phyloP scores from a whole-genome alignment of 2,888 invertebrate genomes.

The Lasioglossum oenotherae region DNA sequence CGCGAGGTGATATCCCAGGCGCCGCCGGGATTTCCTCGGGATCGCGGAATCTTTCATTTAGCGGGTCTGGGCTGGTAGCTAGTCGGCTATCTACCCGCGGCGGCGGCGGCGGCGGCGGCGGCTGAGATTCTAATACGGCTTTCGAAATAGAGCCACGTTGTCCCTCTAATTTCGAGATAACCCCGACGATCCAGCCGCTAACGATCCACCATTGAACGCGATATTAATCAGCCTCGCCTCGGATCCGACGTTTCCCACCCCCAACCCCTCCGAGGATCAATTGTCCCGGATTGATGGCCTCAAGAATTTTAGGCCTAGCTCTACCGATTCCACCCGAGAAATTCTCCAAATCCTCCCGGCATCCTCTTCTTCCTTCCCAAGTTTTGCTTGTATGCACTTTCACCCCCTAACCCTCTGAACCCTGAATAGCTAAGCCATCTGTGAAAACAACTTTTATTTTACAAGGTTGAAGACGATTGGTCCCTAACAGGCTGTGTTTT shows the following conservation, averaged over 20 bases:
- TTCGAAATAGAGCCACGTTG: slow-evolving; percentile 14
- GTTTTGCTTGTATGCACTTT: background rate
- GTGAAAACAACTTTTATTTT: too few relatives aligned
- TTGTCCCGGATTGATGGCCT: background rate
- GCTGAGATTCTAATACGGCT: slow-evolving; percentile 27
- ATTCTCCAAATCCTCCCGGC: background rate
- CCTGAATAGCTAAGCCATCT: background rate
- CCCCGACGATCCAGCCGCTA: background rate
- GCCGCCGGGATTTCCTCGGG: slow-evolving; percentile 8
- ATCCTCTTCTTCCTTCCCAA: background rate
- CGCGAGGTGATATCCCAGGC: slow-evolving; percentile 4
- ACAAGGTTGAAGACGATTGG: background rate
- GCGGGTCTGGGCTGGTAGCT: background rate
- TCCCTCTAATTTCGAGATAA: slow-evolving; percentile 30
- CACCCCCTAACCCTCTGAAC: background rate
- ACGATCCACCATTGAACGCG: slow-evolving; percentile 20
- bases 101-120: background rate
- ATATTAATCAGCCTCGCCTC: slow-evolving; percentile 34
- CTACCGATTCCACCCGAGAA: background rate
- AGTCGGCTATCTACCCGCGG: background rate
- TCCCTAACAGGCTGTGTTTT: slow-evolving; percentile 22
- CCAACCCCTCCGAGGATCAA: background rate
- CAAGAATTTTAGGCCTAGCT: background rate
- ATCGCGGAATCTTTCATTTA: slow-evolving; percentile 37
- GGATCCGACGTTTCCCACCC: background rate